phyloP scores from a whole-genome alignment of 1,140 invertebrate genomes.

The Aphelinus atriplicis region DNA sequence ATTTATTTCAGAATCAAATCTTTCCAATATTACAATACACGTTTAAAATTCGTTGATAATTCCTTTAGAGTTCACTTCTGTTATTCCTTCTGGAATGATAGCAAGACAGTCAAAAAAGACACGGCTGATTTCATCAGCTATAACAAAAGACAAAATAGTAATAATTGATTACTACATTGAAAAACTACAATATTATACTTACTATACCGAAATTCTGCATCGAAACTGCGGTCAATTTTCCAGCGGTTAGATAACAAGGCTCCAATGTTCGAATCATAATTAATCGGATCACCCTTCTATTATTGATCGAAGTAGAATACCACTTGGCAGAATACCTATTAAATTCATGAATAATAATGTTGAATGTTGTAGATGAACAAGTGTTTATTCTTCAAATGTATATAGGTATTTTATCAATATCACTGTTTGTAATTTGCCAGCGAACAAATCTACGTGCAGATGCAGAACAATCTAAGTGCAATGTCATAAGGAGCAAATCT shows the following conservation, averaged over 20 bases:
- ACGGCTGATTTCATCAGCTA: not conserved
- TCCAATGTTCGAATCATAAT: not conserved
- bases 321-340: not conserved
- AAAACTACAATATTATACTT: not conserved
- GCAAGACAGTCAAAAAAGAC: not conserved
- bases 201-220: constrained; percentile 1
- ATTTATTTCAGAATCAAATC: not conserved
- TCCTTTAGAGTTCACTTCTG: not conserved
- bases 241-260: not conserved
- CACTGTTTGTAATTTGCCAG: too few species aligned
- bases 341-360: not conserved
- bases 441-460: too few species aligned
- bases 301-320: not conserved
- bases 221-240: not conserved
- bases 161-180: not conserved
- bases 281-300: not conserved
- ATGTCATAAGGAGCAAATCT: too few species aligned
- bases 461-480: too few species aligned
- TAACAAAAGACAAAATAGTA: not conserved
- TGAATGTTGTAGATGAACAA: not conserved
- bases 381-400: not conserved
- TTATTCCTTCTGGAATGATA: not conserved
- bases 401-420: not conserved
- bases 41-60: not conserved
- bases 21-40: not conserved